These are phyloP conservation scores for Muraenolepis orangiensis DNA, from an alignment of 2,797 vertebrate genomes.

Conservation along the genomic window DNA sequence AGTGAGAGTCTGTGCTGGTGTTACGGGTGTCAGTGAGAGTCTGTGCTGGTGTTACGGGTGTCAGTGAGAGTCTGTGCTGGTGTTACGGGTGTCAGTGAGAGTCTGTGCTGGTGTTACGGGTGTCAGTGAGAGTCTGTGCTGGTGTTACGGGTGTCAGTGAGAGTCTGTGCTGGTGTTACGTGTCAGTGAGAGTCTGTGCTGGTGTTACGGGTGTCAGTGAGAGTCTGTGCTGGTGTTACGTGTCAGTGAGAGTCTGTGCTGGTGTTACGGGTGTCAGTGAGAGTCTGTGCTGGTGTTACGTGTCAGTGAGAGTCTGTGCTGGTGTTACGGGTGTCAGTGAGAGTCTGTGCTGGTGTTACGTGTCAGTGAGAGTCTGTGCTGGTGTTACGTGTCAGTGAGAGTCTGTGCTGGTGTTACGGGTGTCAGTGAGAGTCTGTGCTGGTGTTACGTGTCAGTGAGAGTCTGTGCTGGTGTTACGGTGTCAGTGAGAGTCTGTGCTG, in stretches of 20 bases:
- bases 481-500: slow-evolving; percentile 19
- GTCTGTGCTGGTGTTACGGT: neutral
- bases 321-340: slow-evolving; percentile 9
- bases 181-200: slow-evolving; percentile 14
- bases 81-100: slow-evolving; percentile 13
- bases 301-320: neutral
- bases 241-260: slow-evolving; percentile 20
- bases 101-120: neutral
- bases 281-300: neutral
- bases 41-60: neutral
- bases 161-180: slow-evolving; percentile 8
- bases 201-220: neutral
- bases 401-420: neutral
- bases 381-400: neutral
- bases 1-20: slow-evolving; percentile 11
- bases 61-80: slow-evolving; percentile 17
- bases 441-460: neutral
- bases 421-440: slow-evolving; percentile 13
- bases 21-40: neutral
- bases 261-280: slow-evolving; percentile 1
- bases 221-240: neutral
- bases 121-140: neutral
- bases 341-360: slow-evolving; percentile 8
- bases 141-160: slow-evolving; percentile 9
- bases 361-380: slow-evolving; percentile 14